These are phyloP conservation scores for Tachina lurida DNA, from an alignment of 2,888 invertebrate genomes.

Conservation along the genomic window DNA sequence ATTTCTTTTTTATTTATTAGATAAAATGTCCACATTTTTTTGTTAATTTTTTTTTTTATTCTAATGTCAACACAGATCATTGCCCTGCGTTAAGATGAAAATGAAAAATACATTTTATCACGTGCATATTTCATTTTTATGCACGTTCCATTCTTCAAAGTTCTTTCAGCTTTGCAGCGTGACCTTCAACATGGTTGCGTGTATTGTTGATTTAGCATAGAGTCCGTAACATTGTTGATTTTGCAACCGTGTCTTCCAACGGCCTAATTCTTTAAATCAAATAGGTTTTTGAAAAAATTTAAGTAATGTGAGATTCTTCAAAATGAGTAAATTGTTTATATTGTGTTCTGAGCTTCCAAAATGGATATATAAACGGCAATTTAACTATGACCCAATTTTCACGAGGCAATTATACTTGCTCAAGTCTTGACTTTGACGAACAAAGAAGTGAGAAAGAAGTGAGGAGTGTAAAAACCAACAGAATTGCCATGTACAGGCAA, in stretches of 20 bases:
- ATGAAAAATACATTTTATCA: constrained; percentile 62
- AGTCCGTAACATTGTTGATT: constrained; percentile 6
- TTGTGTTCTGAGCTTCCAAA: no score
- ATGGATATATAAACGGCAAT: no score
- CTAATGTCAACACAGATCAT: constrained; percentile 65
- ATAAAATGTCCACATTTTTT: constrained; percentile 40
- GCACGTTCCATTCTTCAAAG: constrained; percentile 61
- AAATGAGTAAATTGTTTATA: no score
- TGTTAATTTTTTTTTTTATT: constrained; percentile 8
- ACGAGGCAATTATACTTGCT: no score
- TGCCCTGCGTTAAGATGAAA: constrained; percentile 61
- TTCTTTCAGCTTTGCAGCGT: constrained; percentile 52
- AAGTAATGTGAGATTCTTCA: no score
- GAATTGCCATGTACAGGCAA: no score
- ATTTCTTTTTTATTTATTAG: constrained; percentile 55
- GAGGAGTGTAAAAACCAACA: no score
- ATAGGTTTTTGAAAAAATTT: no score
- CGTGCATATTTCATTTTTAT: constrained; percentile 58
- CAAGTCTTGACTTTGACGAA: no score
- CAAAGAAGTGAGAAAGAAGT: no score
- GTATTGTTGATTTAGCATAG: constrained; percentile 2
- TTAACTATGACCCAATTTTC: no score
- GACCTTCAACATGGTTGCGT: constrained; percentile 24
- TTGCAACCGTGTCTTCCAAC: background rate
- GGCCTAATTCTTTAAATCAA: no score